These are phyloP conservation scores for Hipparchia sbordonii DNA, from an alignment of 2,888 invertebrate genomes.

Conservation along the genomic window DNA sequence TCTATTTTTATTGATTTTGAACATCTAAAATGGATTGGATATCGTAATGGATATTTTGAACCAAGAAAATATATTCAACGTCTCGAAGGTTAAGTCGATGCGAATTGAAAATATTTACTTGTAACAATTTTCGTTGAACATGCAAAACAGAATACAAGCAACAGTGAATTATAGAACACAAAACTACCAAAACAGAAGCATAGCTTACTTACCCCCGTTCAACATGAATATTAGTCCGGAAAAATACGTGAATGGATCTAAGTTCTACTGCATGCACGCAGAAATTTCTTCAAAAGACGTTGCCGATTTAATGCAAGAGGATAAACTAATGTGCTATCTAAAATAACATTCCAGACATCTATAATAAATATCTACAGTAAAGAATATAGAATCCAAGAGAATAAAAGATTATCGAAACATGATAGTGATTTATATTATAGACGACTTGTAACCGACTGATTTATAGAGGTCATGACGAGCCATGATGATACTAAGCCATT, in stretches of 20 bases:
- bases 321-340: constrained; percentile 77
- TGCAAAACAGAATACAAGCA: constrained; percentile 30
- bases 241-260: constrained; percentile 32
- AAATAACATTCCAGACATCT: constrained; percentile 71
- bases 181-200: constrained; percentile 21
- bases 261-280: constrained; percentile 41
- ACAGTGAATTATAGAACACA: constrained; percentile 8
- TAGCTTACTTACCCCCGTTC: constrained; percentile 28
- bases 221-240: constrained; percentile 21
- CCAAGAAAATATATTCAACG: constrained; percentile 8
- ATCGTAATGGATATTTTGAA: not conserved
- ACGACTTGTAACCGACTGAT: constrained; percentile 65
- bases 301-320: constrained; percentile 69
- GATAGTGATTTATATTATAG: constrained; percentile 62
- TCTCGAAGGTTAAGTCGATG: not conserved
- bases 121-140: constrained; percentile 9
- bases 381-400: constrained; percentile 66
- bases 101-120: constrained; percentile 12
- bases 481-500: constrained; percentile 80
- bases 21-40: constrained; percentile 8
- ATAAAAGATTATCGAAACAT: constrained; percentile 67
- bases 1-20: too few relatives aligned
- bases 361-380: constrained; percentile 66
- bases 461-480: constrained; percentile 68
- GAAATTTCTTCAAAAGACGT: constrained; percentile 41